Evolutionary conservation across 2,113 vertebrate genomes (phyloP).

Genomic region (Sturnira hondurensis): DNA sequence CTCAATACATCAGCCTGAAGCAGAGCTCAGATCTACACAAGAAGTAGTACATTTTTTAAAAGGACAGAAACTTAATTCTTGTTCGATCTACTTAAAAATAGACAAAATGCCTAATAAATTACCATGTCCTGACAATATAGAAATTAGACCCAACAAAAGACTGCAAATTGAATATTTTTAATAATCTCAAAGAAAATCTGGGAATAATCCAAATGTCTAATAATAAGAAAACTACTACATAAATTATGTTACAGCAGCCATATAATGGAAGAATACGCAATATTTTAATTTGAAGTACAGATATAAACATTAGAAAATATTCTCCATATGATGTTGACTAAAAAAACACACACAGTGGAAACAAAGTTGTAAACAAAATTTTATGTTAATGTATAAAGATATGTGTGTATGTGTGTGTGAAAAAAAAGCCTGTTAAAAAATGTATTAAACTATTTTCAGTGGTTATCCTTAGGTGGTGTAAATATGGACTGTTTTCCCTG

Average conservation of each 20-base stretch:
- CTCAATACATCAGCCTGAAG: background rate
- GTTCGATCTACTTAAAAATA: slow-evolving; percentile 18
- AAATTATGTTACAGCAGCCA: background rate
- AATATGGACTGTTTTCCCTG: background rate
- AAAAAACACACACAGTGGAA: background rate
- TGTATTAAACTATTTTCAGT: background rate
- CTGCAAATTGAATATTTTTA: background rate
- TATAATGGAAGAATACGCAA: background rate
- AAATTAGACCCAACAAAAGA: background rate
- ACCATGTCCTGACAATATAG: background rate
- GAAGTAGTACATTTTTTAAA: background rate
- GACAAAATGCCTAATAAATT: background rate
- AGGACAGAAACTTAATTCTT: slow-evolving; percentile 13
- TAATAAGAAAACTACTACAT: slow-evolving; percentile 8
- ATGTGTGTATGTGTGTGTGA: background rate
- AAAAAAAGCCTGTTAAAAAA: background rate
- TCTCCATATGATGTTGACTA: background rate
- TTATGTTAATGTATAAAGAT: background rate
- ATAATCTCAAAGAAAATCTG: background rate
- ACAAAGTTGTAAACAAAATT: background rate
- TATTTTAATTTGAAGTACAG: slow-evolving; percentile 10
- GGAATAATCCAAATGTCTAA: background rate
- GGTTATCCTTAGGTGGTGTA: background rate
- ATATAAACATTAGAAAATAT: background rate
- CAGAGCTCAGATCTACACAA: background rate